These are phyloP conservation scores for Encarsia formosa DNA, from an alignment of 2,888 invertebrate genomes.

Conservation along the genomic window DNA sequence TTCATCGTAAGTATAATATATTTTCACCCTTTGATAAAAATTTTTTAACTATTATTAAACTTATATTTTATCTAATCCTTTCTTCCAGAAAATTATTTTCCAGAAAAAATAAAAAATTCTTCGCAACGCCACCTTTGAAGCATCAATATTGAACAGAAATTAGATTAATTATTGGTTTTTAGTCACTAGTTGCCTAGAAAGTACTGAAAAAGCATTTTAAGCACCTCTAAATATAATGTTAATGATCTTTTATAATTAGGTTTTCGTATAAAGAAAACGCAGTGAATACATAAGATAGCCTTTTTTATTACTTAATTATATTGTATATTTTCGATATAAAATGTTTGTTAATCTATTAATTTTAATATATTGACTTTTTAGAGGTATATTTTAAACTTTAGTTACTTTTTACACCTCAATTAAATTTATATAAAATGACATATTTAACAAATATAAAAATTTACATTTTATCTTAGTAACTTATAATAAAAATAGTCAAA, in stretches of 20 bases:
- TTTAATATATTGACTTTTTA: conserved; percentile 21
- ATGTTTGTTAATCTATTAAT: conserved; percentile 19
- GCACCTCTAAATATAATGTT: conserved; percentile 23
- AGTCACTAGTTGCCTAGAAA: conserved; percentile 22
- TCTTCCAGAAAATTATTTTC: conserved; percentile 44
- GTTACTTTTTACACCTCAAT: no score
- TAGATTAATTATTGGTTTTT: conserved; percentile 5
- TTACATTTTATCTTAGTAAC: no score
- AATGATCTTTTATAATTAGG: conserved; percentile 21
- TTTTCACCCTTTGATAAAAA: not conserved
- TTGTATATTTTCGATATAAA: conserved; percentile 25
- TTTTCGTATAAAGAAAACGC: conserved; percentile 14
- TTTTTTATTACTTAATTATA: conserved; percentile 22
- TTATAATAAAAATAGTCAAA: no score
- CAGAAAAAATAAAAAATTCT: conserved; percentile 47
- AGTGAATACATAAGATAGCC: conserved; percentile 13
- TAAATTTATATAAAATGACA: no score
- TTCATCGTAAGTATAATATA: conserved; percentile 36
- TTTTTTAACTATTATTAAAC: not conserved
- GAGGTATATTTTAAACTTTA: conserved; percentile 16
- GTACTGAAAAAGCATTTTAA: conserved; percentile 15
- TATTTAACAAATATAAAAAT: no score
- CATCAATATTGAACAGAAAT: conserved; percentile 15
- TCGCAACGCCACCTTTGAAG: conserved; percentile 47
- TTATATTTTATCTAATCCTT: conserved; percentile 1